These are phyloP conservation scores for Syngnathus typhle DNA, from an alignment of 2,113 vertebrate species.

Conservation along the genomic window DNA sequence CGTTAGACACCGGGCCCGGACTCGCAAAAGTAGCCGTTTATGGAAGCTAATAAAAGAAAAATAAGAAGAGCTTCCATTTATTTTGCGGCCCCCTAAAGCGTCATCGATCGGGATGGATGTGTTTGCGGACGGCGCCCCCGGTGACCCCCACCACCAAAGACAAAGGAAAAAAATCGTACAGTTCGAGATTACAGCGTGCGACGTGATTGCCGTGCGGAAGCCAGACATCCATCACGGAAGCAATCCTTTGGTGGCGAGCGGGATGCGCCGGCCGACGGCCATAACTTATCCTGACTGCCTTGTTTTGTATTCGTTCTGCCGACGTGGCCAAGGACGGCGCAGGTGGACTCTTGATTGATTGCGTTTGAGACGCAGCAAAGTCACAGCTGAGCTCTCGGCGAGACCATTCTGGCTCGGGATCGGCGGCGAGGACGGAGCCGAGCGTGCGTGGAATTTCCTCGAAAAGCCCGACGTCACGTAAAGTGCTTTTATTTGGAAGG, in stretches of 20 bases:
- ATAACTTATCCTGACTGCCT: conserved; percentile 1
- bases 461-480: not conserved
- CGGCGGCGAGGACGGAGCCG: conserved; percentile 7
- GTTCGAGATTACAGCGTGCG: not conserved
- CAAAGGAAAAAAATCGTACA: not conserved
- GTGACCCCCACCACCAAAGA: not conserved
- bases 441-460: not conserved
- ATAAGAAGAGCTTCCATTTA: not conserved
- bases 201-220: not conserved
- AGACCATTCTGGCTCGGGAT: conserved; percentile 4
- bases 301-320: not conserved
- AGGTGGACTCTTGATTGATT: conserved; percentile 38
- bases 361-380: conserved; percentile 35
- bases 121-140: not conserved
- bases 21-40: no score
- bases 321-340: conserved; percentile 6
- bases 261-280: not conserved
- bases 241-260: not conserved
- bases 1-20: not conserved
- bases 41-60: not conserved
- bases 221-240: not conserved
- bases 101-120: not conserved
- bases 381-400: conserved; percentile 30
- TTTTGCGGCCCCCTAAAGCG: not conserved
- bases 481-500: no score